phyloP scores from a whole-genome alignment of 2,797 vertebrate species.

The Girardinus metallicus region DNA sequence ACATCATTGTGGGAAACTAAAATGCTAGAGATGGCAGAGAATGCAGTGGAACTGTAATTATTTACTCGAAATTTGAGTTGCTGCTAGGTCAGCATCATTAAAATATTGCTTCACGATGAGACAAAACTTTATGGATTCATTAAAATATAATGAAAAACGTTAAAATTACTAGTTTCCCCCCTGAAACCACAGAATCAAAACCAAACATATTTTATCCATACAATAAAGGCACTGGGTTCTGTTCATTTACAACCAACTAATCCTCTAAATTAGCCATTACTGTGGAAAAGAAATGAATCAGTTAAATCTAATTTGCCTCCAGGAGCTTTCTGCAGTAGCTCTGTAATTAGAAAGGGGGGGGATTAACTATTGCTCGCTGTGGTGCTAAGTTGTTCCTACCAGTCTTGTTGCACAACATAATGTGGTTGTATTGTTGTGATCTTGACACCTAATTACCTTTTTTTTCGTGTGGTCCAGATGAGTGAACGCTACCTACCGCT shows the following conservation, averaged over 20 bases:
- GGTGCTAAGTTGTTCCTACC: slow-evolving; percentile 6
- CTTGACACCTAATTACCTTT: slow-evolving; percentile 29
- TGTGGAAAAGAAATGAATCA: slow-evolving; percentile 17
- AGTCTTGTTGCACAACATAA: slow-evolving; percentile 10
- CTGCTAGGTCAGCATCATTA: not conserved
- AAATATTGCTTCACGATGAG: not conserved
- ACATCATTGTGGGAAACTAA: not conserved
- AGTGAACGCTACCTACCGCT: slow-evolving; percentile 9
- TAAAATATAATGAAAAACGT: not conserved
- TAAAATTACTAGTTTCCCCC: not conserved
- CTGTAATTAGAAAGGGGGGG: slow-evolving; percentile 9
- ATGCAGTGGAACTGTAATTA: not conserved
- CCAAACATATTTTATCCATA: not conserved
- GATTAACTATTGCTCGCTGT: slow-evolving; percentile 20
- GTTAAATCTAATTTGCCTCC: slow-evolving; percentile 28
- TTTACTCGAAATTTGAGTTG: not conserved
- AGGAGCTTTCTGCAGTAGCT: slow-evolving; percentile 25
- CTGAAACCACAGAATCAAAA: not conserved
- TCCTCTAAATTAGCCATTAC: slow-evolving; percentile 24
- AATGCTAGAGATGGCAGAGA: not conserved
- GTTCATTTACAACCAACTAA: slow-evolving; percentile 1
- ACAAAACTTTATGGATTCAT: not conserved
- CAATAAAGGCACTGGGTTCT: slow-evolving; percentile 1
- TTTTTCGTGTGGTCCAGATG: slow-evolving; percentile 15
- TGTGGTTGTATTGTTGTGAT: slow-evolving; percentile 29